These are phyloP conservation scores for Crocodylus rhombifer DNA, from an alignment of 2,797 vertebrate genomes.

Conservation along the genomic window DNA sequence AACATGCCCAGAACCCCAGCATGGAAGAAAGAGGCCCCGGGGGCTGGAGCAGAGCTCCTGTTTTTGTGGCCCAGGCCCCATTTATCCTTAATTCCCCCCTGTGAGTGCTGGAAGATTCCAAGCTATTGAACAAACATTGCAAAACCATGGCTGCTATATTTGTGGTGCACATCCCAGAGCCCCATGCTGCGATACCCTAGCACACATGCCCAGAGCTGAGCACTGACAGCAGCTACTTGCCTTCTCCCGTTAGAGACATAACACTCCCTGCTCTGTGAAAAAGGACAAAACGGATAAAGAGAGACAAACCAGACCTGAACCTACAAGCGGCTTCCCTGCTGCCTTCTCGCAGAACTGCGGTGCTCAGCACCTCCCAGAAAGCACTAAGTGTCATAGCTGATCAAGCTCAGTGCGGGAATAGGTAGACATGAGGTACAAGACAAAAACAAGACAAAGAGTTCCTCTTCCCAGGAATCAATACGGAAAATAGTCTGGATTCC, in stretches of 20 bases:
- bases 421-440: no score
- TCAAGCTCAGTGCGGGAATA: no score
- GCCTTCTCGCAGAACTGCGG: no score
- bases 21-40: accelerated
- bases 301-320: not conserved
- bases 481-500: not conserved
- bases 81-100: not conserved
- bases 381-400: not conserved
- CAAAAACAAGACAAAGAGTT: not conserved
- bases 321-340: not conserved
- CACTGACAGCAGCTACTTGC: not conserved
- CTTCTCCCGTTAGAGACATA: not conserved
- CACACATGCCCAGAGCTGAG: not conserved
- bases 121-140: not conserved
- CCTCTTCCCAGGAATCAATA: not conserved
- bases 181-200: accelerated
- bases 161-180: not conserved
- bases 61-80: not conserved
- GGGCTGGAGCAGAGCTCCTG: accelerated
- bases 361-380: not conserved
- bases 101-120: not conserved
- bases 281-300: accelerated
- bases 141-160: not conserved
- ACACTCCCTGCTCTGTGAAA: not conserved
- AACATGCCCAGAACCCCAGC: accelerated